phyloP scores from a whole-genome alignment of 2,113 vertebrate species.

The Pachycephala philippinensis region DNA sequence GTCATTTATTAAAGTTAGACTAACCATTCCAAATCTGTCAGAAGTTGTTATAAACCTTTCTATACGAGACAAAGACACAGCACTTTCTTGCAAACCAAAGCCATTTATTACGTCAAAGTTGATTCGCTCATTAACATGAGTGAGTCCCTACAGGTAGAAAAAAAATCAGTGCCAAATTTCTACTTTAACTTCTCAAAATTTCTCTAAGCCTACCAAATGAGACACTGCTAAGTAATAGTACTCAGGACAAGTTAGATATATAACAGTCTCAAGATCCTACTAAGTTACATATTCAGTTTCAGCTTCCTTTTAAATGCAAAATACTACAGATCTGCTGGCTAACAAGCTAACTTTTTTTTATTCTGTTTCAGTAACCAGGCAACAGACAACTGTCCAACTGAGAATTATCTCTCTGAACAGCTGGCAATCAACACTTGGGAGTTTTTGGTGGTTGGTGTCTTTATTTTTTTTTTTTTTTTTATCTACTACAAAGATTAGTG shows the following conservation, averaged over 20 bases:
- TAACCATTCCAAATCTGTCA: neutral
- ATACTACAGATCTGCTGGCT: slow-evolving; percentile 1
- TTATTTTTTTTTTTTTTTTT: neutral
- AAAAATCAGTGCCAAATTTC: neutral
- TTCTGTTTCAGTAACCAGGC: slow-evolving; percentile 45
- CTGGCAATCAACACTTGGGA: slow-evolving; percentile 35
- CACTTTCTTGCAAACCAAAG: neutral
- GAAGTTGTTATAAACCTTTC: neutral
- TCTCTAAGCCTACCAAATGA: neutral
- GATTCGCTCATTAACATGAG: neutral
- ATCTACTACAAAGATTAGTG: neutral
- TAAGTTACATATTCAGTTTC: neutral
- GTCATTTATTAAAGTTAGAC: neutral
- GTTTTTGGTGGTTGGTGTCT: neutral
- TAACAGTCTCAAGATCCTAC: neutral
- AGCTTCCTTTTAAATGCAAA: slow-evolving; percentile 47
- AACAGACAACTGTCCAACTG: slow-evolving; percentile 59
- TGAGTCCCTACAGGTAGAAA: neutral
- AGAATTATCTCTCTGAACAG: slow-evolving; percentile 64
- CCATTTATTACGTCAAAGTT: neutral
- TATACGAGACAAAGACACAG: neutral
- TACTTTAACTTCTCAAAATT: neutral
- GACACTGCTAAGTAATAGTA: neutral
- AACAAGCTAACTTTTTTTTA: slow-evolving; percentile 49
- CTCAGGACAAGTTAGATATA: neutral